Evolutionary conservation across 2,797 vertebrate species (phyloP).

Genomic region (Okamejei kenojei): DNA sequence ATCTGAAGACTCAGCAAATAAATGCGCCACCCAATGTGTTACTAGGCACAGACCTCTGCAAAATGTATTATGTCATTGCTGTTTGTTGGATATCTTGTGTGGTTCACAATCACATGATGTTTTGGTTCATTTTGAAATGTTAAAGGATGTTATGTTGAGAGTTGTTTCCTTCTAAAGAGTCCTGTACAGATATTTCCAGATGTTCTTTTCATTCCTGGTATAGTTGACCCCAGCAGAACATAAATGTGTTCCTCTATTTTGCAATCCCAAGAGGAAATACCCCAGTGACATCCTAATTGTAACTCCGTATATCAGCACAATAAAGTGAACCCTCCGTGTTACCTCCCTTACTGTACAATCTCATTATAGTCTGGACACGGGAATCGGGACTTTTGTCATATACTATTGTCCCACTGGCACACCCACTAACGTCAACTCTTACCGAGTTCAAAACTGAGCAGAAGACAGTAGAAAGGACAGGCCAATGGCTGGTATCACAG

Average conservation of each 20-base stretch:
- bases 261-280: not conserved
- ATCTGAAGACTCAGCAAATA: not conserved
- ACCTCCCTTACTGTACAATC: not conserved
- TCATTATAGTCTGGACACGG: not conserved
- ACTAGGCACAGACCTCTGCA: not conserved
- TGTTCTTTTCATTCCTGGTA: no score
- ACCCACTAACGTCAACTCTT: not conserved
- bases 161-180: not conserved
- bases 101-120: no score
- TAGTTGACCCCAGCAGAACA: not conserved
- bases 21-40: not conserved
- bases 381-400: not conserved
- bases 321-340: not conserved
- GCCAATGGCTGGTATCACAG: constrained; percentile 25
- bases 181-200: not conserved
- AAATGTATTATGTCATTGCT: not conserved
- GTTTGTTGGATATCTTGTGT: not conserved
- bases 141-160: not conserved
- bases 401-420: not conserved
- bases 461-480: constrained; percentile 11
- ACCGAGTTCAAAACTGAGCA: constrained; percentile 27
- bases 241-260: not conserved
- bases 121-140: not conserved
- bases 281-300: not conserved
- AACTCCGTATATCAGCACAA: not conserved